These are phyloP conservation scores for Gallinago paraguaiae DNA, from an alignment of 2,113 vertebrate genomes.

Conservation along the genomic window DNA sequence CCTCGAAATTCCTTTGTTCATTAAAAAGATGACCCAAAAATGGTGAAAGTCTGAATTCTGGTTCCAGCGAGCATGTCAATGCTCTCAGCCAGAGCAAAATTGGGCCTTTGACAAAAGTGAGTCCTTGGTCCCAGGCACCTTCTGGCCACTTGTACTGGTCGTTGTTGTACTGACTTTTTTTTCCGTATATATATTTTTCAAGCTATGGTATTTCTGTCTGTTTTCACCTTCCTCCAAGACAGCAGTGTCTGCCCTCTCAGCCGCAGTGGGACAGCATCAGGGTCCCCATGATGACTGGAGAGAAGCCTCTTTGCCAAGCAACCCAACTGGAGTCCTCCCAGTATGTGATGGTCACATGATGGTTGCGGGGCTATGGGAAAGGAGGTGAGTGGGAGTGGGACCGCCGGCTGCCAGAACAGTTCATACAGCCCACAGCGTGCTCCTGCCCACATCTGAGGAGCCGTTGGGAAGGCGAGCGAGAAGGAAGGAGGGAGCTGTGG, in stretches of 20 bases:
- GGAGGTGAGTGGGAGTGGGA: constrained; percentile 20
- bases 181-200: neutral
- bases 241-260: neutral
- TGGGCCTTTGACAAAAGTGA: neutral
- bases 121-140: neutral
- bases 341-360: neutral
- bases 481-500: constrained; percentile 24
- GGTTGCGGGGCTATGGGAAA: constrained; percentile 18
- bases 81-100: neutral
- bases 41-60: neutral
- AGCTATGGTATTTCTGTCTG: neutral
- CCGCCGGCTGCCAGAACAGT: neutral
- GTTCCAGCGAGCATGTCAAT: neutral
- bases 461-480: neutral
- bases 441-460: constrained; percentile 69
- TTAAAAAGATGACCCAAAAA: neutral
- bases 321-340: neutral
- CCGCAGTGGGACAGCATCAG: neutral
- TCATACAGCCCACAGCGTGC: constrained; percentile 34
- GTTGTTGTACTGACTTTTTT: neutral
- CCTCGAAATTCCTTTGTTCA: neutral
- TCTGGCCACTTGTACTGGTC: neutral
- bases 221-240: neutral
- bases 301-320: neutral
- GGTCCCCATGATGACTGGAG: neutral